These are phyloP conservation scores for Lepidocyrtoides sp. DNA, from an alignment of 2,888 invertebrate genomes.

Conservation along the genomic window DNA sequence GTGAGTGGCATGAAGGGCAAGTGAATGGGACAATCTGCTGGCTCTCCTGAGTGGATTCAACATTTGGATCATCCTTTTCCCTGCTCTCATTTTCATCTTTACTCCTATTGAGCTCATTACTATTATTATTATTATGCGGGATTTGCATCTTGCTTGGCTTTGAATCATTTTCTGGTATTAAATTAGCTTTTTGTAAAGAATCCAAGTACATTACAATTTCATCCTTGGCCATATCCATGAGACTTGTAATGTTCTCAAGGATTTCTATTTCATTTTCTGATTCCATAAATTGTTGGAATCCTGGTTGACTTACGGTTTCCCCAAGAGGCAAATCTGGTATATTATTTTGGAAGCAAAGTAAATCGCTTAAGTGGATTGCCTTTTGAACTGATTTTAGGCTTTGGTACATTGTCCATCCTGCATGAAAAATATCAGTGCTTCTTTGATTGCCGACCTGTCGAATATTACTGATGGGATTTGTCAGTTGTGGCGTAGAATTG, in stretches of 20 bases:
- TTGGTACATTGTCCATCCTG: conserved; percentile 47
- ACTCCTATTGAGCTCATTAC: conserved; percentile 12
- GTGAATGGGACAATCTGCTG: conserved; percentile 25
- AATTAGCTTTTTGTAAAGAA: conserved; percentile 54
- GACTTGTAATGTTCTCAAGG: conserved; percentile 48
- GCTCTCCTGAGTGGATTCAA: not conserved
- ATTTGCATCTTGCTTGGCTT: conserved; percentile 22
- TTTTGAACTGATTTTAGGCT: conserved; percentile 47
- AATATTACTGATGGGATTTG: not conserved
- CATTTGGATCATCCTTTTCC: not conserved
- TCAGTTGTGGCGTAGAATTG: not conserved
- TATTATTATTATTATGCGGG: too few species aligned
- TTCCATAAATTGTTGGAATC: conserved; percentile 71
- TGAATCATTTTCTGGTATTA: not conserved
- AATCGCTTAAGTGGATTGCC: conserved; percentile 61
- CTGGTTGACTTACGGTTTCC: conserved; percentile 37
- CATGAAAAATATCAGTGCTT: not conserved
- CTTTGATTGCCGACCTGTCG: not conserved
- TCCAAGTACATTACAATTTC: conserved; percentile 53
- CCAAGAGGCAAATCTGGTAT: conserved; percentile 13
- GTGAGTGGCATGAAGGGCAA: conserved; percentile 43
- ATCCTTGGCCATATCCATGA: conserved; percentile 39
- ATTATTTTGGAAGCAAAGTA: conserved; percentile 35
- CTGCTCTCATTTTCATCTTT: not conserved
- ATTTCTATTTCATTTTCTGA: conserved; percentile 79